Evolutionary conservation across 2,113 vertebrate genomes (phyloP).

Genomic region (Eupsittula cactorum): DNA sequence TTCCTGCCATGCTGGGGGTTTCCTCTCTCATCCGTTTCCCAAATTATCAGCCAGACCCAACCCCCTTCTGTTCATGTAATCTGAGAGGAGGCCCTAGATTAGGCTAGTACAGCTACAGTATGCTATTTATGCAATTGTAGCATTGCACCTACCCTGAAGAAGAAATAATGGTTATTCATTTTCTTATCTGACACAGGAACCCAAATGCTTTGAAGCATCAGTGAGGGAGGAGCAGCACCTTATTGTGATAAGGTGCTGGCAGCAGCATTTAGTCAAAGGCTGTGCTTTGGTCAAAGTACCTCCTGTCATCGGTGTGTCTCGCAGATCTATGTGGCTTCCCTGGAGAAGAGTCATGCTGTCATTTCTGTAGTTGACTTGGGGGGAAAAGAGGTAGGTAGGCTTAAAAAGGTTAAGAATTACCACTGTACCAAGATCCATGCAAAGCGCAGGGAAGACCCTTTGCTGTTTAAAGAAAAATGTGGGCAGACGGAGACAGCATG

Average conservation of each 20-base stretch:
- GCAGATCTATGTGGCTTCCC: neutral
- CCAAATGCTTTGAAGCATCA: neutral
- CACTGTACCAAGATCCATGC: neutral
- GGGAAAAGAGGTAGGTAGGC: neutral
- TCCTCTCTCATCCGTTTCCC: conserved; percentile 23
- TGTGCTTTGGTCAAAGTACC: neutral
- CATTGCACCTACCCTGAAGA: neutral
- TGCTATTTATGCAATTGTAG: neutral
- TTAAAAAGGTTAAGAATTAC: neutral
- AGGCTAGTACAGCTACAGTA: neutral
- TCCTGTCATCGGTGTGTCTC: neutral
- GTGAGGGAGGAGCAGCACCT: neutral
- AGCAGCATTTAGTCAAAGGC: neutral
- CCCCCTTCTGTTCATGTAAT: neutral
- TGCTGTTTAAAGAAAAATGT: neutral
- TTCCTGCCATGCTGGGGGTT: conserved; percentile 18
- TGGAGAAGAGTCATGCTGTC: neutral
- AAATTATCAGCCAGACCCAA: conserved; percentile 18
- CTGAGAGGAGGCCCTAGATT: neutral
- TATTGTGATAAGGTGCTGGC: neutral
- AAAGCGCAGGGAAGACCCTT: neutral
- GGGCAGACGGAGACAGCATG: neutral
- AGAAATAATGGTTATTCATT: neutral
- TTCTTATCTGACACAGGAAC: neutral
- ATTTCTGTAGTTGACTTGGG: neutral